Base-by-base conservation (phyloP, 2,888 invertebrate genomes). In the Lobophora halterata region DNA sequence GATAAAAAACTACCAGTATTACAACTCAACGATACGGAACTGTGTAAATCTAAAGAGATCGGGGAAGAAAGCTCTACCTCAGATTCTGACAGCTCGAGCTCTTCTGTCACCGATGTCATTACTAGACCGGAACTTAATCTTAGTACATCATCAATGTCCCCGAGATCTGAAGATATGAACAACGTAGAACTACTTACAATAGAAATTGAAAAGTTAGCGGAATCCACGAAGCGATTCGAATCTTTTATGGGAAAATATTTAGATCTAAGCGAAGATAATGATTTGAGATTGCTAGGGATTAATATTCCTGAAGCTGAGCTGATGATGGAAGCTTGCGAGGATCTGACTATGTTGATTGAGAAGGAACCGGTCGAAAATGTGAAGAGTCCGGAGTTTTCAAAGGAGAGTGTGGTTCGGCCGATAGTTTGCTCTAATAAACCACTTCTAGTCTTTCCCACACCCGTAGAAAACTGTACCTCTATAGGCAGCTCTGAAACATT, bases 1-100 rank as follows among this genome's bases (percentile, higher is more conserved):
- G 65, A 81, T 36, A 75, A 73, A 0, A 83, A 77, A 49, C 3
- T 82, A 6, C 82, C 82, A 0, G n/a, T 76, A 0, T 6, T 85
- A 0, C 59, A 65, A 49, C 43, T 82, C 2, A 54, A 51, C 5
- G 19, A 36, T 11, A 20, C 5, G n/a, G 8, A 6, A 2, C 5
- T 14, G 1, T n/a, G 14, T n/a, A 8, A 6, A 6, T 4, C 6
- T 1, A 20, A 14, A 3, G 5, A 3, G 1, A 12, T 5, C 6
- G 7, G 16, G 19, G 8, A 24, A 5, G 16, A 12, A 1, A 36
- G 35, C 19, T 37, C 43, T 7, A 30, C 34, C 3, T 35, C 35
- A 3, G 13, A 24, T 2, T 26, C 34, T 0, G 13, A 26, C 16
- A 23, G 23, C 6, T 24, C 24, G 6, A 10, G 10, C 3, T 9